phyloP scores from a whole-genome alignment of 2,797 vertebrate genomes.

The Sebastes steindachneri region DNA sequence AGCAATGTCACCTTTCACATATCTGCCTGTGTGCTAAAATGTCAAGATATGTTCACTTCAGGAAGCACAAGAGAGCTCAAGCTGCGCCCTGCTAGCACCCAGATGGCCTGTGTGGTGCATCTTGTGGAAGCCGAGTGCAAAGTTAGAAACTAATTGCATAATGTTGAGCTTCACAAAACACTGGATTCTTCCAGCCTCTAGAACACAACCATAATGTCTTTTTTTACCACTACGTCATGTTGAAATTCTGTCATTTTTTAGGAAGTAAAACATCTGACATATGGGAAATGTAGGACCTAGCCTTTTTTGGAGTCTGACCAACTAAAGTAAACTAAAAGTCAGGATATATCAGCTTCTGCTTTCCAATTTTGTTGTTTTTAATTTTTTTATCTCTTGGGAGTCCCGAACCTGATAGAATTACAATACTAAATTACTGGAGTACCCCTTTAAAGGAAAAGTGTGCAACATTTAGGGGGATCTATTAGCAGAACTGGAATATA shows the following conservation, averaged over 20 bases:
- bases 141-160: not conserved
- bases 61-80: not conserved
- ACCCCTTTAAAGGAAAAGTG: not conserved
- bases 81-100: not conserved
- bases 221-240: too few relatives aligned
- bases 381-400: not conserved
- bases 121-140: not conserved
- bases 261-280: not conserved
- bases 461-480: too few relatives aligned
- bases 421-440: not conserved
- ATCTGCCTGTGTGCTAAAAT: constrained; percentile 27
- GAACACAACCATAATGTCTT: not conserved
- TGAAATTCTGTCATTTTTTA: not conserved
- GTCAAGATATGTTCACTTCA: constrained; percentile 24
- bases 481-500: too few relatives aligned
- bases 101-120: not conserved
- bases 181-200: not conserved
- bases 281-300: not conserved
- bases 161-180: not conserved
- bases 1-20: constrained; percentile 30
- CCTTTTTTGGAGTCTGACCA: not conserved
- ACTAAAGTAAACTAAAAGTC: not conserved
- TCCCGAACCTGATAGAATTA: not conserved
- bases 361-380: not conserved
- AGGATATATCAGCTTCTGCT: not conserved